Base-by-base conservation (phyloP, 2,113 vertebrate species). In the Balaeniceps rex region DNA sequence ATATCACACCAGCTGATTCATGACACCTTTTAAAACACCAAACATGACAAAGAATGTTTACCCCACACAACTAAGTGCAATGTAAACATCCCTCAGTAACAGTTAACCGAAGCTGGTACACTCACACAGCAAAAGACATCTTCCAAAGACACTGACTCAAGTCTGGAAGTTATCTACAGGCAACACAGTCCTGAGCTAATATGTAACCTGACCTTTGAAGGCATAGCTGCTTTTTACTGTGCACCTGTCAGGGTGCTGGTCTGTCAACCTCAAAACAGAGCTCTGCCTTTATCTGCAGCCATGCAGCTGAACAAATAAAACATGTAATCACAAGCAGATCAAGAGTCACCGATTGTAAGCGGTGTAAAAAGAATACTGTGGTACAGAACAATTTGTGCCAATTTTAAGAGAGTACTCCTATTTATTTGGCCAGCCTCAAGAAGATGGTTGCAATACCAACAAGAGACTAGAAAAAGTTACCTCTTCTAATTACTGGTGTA, bases 391-490 rank as follows among this genome's bases (percentile, higher is more conserved):
- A 90, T 93, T 85, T 90, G 90, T 90, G 93, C 83, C 88, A 92
- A 91, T 96, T 97, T 96, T 26, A 87, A 95, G 83, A 91, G 92
- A 95, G 83, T 88, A 94, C 66, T 93, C 83, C 83, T 95, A 90
- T 95, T 96, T 78, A 36, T 87, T 96, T 33, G 12, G 51, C 83
- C 71, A 80, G 87, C 64, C 83, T 92, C 71, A 94, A 88, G 78
- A 80, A 89, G 87, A 93, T 95, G 91, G 65, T 82, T 97, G 72
- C 11, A 38, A 74, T 78, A 88, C 92, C 49, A 88, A 93, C 49
- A 60, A 38, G 14, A 64, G 65, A 83, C 79, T 83, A 40, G 75
- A 96, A 96, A 71, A 96, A 96, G 83, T 61, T 93, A 79, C 49
- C 33, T 94, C 36, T 74, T 58, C 82, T 93, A 87, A 94, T 90